Base-by-base conservation (phyloP, 2,888 invertebrate species). In the Eurytoma californica region DNA sequence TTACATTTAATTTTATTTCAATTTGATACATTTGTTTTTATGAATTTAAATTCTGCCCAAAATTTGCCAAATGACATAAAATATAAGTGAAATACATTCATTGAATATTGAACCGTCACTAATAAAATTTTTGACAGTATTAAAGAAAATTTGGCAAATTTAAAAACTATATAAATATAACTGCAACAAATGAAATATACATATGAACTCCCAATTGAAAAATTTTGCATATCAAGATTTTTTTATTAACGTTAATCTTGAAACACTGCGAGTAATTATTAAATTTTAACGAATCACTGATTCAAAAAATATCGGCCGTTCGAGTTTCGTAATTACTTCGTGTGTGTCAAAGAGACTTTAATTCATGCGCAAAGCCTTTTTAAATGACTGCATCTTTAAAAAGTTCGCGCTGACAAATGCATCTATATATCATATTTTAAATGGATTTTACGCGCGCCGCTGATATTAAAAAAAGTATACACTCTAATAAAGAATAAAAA, bases 301-400 rank as follows among this genome's bases (percentile, higher is more conserved):
- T 39, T 39, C 39, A 39, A 39, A 39, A 39, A 39, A 1, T 39
- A 39, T 7, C 39, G 39, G 1, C 9, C 39, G 9, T 39, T 39
- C 1, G 39, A 39, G 39, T 39, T 39, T 39, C 39, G 39, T 39
- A 39, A 39, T 39, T 39, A 39, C 39, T 39, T 39, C 39, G 39
- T 39, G 39, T 39, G 39, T 7, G 39, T 9, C 9, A 55, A 63
- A 47, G 57, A 79, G 68, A 72, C 55, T 72, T 68, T 69, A 18
- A 76, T 73, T 77, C 51, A 55, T 58, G 63, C 76, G 69, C 77
- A 63, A 67, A 75, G 75, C 70, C 69, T 79, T 74, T 30, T 70
- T 30, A 72, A 79, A 67, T 30, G 61, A 75, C 61, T 75, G 72
- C 60, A 60, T 70, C 61, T 49, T 75, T 67, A 49, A 55, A 18